Evolutionary conservation across 2,888 invertebrate species (phyloP).

Genomic region (Onchidella celtica): DNA sequence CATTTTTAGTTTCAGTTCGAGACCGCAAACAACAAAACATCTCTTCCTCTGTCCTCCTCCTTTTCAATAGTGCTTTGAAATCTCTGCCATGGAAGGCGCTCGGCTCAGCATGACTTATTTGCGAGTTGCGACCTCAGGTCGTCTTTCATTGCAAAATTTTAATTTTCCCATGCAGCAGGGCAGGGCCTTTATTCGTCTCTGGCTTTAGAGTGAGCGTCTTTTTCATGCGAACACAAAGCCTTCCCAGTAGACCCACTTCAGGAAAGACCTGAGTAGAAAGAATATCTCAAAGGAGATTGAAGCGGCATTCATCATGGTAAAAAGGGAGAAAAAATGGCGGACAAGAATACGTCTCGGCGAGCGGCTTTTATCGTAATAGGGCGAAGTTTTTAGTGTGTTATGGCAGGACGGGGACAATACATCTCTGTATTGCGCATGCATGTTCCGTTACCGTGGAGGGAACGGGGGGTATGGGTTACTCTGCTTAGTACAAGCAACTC

Average conservation of each 20-base stretch:
- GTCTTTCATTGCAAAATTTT: constrained; percentile 48
- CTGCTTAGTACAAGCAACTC: not conserved
- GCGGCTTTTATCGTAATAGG: constrained; percentile 28
- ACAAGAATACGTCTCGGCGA: constrained; percentile 20
- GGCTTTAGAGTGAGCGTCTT: constrained; percentile 31
- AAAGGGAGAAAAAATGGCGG: constrained; percentile 13
- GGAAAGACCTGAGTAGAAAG: constrained; percentile 28
- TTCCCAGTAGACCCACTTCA: constrained; percentile 25
- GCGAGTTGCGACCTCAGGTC: constrained; percentile 42
- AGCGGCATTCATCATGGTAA: not conserved
- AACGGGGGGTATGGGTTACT: not conserved
- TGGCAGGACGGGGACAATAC: constrained; percentile 30
- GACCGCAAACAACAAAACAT: constrained; percentile 46
- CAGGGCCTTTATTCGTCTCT: constrained; percentile 39
- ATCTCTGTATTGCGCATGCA: constrained; percentile 17
- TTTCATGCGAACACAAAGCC: constrained; percentile 39
- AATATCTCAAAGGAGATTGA: constrained; percentile 25
- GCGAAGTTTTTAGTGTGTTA: constrained; percentile 16
- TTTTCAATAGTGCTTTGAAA: constrained; percentile 18
- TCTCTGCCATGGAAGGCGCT: constrained; percentile 1
- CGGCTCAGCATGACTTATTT: constrained; percentile 48
- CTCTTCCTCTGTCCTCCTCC: not conserved
- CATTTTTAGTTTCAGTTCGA: constrained; percentile 20
- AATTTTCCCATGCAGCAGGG: constrained; percentile 50
- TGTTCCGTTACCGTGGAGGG: constrained; percentile 6